Conservation (phyloP, 2,888 invertebrate species). For the Acanthosepion lycidas region DNA sequence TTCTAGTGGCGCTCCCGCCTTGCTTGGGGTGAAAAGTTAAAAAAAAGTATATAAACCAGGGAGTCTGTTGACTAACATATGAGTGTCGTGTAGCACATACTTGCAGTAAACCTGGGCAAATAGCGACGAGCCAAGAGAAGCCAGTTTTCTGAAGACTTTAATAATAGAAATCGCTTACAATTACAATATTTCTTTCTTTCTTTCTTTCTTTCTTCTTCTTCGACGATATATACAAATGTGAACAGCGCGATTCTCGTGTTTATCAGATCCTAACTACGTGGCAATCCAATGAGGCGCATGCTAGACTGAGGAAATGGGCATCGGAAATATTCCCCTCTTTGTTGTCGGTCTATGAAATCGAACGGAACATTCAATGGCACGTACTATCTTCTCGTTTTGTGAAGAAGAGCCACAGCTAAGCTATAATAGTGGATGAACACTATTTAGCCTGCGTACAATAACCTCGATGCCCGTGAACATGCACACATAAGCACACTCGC, state of each 20-base stretch:
- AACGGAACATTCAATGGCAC: not conserved
- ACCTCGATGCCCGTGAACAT: not conserved
- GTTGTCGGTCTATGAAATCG: too few relatives aligned
- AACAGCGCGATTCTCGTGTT: not conserved
- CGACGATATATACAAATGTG: not conserved
- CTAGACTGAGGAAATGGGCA: not conserved
- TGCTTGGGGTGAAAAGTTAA: too few relatives aligned
- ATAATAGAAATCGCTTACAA: not conserved
- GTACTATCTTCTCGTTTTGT: not conserved
- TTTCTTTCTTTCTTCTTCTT: not conserved
- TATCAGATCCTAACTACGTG: not conserved
- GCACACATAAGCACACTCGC: too few relatives aligned
- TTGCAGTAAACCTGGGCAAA: not conserved
- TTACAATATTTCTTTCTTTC: not conserved
- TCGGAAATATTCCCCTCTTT: not conserved
- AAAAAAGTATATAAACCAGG: too few relatives aligned
- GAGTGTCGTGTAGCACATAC: not conserved
- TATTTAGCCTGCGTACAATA: not conserved
- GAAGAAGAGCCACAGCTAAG: not conserved
- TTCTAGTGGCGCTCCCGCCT: too few relatives aligned
- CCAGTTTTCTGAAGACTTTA: not conserved
- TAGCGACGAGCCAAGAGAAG: not conserved
- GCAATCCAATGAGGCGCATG: not conserved
- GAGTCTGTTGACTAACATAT: not conserved
- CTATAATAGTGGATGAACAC: not conserved